Evolutionary conservation across 2,888 invertebrate genomes (phyloP).

Genomic region (Agrotis puta): DNA sequence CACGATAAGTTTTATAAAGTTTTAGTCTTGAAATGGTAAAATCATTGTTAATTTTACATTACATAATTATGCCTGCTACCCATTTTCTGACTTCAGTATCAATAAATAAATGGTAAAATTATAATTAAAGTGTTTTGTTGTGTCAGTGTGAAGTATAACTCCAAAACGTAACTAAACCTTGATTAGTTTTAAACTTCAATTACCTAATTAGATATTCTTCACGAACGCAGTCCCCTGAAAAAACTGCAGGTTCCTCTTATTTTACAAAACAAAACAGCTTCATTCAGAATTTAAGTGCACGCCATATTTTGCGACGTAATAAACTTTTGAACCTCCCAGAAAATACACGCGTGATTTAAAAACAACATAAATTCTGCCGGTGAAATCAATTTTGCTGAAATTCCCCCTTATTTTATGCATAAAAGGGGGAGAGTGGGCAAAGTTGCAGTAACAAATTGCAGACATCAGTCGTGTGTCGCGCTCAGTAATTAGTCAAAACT

Average conservation of each 20-base stretch:
- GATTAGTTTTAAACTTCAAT: too few species aligned
- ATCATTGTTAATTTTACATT: neutral
- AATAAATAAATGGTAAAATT: too few species aligned
- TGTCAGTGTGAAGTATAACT: too few species aligned
- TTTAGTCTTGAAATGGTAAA: neutral
- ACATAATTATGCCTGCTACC: too few species aligned
- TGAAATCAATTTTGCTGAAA: conserved; percentile 61
- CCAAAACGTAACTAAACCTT: too few species aligned
- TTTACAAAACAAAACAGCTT: neutral
- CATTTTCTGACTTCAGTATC: too few species aligned
- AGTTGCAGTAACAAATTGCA: conserved; percentile 73
- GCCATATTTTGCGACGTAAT: conserved; percentile 16
- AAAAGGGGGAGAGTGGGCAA: conserved; percentile 49
- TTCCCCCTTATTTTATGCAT: conserved; percentile 49
- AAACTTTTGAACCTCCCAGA: conserved; percentile 25
- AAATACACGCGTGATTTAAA: conserved; percentile 44
- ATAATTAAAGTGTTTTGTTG: too few species aligned
- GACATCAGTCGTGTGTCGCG: conserved; percentile 73
- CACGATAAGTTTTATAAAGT: neutral
- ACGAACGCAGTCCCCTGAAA: neutral
- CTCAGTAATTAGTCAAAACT: conserved; percentile 77
- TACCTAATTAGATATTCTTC: too few species aligned
- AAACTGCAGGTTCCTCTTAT: neutral
- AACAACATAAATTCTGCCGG: conserved; percentile 56
- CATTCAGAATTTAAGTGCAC: conserved; percentile 3